A percentile compares a stretch with the other conserved stretches of the same genome.
These are phyloP conservation scores for Leucophenga varia DNA, from an alignment of 1,140 invertebrate species.

Conservation along the genomic window DNA sequence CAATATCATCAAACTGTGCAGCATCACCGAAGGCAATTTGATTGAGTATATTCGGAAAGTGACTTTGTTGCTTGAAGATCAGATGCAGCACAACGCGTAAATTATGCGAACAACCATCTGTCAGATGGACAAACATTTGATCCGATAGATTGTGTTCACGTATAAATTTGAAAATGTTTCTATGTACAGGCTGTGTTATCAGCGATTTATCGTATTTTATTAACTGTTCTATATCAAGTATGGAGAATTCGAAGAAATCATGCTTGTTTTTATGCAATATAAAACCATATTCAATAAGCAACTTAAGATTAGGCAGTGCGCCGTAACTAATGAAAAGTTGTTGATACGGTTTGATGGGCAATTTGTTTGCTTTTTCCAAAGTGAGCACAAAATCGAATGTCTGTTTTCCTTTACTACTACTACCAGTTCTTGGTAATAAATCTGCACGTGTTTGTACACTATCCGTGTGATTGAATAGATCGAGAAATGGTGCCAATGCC, in stretches of 20 bases:
- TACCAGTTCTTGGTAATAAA: constrained; percentile 42
- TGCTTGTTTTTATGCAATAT: constrained; percentile 64
- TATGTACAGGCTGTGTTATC: constrained; percentile 31
- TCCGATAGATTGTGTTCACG: constrained; percentile 57
- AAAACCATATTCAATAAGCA: constrained; percentile 78
- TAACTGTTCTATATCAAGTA: constrained; percentile 57
- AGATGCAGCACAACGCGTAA: constrained; percentile 56
- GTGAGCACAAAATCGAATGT: constrained; percentile 46
- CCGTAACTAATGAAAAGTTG: constrained; percentile 81
- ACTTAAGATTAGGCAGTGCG: constrained; percentile 66
- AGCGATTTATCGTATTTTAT: constrained; percentile 41
- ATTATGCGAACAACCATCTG: constrained; percentile 57
- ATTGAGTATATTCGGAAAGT: constrained; percentile 47
- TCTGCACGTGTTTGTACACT: constrained; percentile 59
- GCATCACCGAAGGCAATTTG: constrained; percentile 49
- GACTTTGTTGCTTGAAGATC: constrained; percentile 39
- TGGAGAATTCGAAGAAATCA: constrained; percentile 61
- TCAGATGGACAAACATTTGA: constrained; percentile 52
- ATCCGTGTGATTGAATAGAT: constrained; percentile 75
- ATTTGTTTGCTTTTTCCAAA: constrained; percentile 59
- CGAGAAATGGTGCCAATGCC: constrained; percentile 76
- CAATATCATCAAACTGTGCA: constrained; percentile 32
- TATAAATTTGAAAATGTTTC: constrained; percentile 60
- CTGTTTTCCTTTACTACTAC: neutral
- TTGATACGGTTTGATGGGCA: constrained; percentile 60